A percentile compares a stretch with the other conserved stretches of the same genome.
These are phyloP conservation scores for Chiridota heheva DNA, from an alignment of 35 echinoderm and acorn worm species.

Conservation along the genomic window DNA sequence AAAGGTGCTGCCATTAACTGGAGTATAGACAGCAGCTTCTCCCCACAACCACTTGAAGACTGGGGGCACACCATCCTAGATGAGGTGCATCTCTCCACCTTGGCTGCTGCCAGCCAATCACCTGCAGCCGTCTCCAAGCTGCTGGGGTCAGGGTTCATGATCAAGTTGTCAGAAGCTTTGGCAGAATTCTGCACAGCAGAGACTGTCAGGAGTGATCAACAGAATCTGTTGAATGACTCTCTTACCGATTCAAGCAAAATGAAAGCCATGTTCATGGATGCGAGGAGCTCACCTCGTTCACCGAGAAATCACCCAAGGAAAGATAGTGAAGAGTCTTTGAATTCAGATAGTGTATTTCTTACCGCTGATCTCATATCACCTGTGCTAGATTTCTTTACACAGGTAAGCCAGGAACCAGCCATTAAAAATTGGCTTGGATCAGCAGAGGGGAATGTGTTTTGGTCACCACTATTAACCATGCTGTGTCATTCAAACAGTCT, in stretches of 20 bases:
- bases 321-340: background rate
- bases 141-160: slow-evolving; percentile 71
- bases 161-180: slow-evolving; percentile 68
- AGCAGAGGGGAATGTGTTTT: slow-evolving; percentile 82
- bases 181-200: slow-evolving; percentile 85
- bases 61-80: slow-evolving; percentile 84
- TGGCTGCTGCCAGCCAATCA: slow-evolving; percentile 78
- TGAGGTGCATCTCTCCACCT: slow-evolving; percentile 72
- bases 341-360: slow-evolving; percentile 34
- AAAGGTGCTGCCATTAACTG: slow-evolving; percentile 70
- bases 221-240: background rate
- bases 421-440: slow-evolving; percentile 94
- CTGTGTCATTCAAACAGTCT: slow-evolving; percentile 74
- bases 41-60: slow-evolving; percentile 50
- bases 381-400: slow-evolving; percentile 87
- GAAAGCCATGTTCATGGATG: background rate
- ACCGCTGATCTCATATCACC: slow-evolving; percentile 91
- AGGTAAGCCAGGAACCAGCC: slow-evolving; percentile 61
- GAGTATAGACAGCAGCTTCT: slow-evolving; percentile 16
- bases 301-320: background rate
- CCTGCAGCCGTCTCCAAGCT: slow-evolving; percentile 62
- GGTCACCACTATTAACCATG: slow-evolving; percentile 83
- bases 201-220: slow-evolving; percentile 30
- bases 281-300: slow-evolving; percentile 15
- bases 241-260: slow-evolving; percentile 23